These are phyloP conservation scores for Knipowitschia caucasica DNA, from an alignment of 2,797 vertebrate genomes.

Conservation along the genomic window DNA sequence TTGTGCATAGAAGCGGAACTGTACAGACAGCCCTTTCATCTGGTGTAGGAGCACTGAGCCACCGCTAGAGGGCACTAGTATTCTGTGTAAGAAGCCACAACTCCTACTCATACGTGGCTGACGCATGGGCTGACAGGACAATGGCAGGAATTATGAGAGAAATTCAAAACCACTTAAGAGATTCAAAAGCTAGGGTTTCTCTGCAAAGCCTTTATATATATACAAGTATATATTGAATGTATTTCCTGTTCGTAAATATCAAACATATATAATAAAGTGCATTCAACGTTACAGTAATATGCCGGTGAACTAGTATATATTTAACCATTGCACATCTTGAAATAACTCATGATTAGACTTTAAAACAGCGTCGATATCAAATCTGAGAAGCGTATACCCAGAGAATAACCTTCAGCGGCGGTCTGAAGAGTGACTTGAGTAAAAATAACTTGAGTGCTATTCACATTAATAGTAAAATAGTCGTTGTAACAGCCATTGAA, in stretches of 20 bases:
- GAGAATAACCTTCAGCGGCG: no score
- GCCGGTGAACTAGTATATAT: no score
- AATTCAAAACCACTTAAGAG: not conserved
- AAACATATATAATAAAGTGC: no score
- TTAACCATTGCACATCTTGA: no score
- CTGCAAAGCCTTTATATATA: not conserved
- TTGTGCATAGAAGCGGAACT: no score
- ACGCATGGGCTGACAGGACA: not conserved
- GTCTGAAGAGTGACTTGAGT: not conserved
- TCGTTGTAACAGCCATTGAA: not conserved
- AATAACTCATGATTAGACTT: no score
- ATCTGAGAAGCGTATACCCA: no score
- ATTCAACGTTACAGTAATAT: no score
- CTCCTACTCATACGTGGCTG: not conserved
- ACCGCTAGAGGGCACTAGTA: constrained; percentile 61
- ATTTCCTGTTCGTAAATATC: no score
- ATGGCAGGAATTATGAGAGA: not conserved
- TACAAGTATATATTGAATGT: no score
- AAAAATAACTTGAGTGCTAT: not conserved
- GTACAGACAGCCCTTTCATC: no score
- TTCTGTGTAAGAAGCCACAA: constrained; percentile 1
- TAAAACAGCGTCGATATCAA: no score
- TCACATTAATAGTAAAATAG: not conserved
- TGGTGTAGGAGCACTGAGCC: constrained; percentile 8
- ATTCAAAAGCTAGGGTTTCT: not conserved